A percentile compares a stretch with the other conserved stretches of the same genome.
These are phyloP conservation scores for Odocoileus virginianus DNA, from an alignment of 2,113 vertebrate genomes.

Conservation along the genomic window DNA sequence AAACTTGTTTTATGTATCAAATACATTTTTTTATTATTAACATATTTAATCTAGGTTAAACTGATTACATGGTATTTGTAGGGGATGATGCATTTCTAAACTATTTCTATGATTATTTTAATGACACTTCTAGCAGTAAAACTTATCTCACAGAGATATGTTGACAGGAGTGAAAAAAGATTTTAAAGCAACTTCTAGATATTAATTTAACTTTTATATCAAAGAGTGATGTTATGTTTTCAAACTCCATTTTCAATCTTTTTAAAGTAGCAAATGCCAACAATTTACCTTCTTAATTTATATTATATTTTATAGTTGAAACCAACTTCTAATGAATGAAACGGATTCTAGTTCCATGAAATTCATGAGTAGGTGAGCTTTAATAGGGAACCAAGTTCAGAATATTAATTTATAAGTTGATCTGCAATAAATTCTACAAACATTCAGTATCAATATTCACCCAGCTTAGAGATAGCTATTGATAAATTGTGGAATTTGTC, in stretches of 20 bases:
- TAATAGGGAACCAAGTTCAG: neutral
- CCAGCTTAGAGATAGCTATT: neutral
- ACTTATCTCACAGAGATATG: neutral
- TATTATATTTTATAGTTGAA: neutral
- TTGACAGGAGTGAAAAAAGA: neutral
- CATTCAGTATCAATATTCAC: neutral
- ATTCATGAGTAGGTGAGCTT: neutral
- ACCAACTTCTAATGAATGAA: neutral
- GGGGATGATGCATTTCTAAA: neutral
- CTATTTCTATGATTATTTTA: neutral
- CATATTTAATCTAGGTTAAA: neutral
- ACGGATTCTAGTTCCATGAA: neutral
- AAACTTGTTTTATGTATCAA: neutral
- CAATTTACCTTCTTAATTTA: neutral
- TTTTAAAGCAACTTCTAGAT: neutral
- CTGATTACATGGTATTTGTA: neutral
- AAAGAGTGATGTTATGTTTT: neutral
- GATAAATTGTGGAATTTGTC: neutral
- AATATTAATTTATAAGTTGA: neutral
- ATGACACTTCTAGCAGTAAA: neutral
- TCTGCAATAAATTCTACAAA: neutral
- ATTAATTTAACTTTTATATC: neutral
- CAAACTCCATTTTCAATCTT: neutral
- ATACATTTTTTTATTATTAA: neutral
- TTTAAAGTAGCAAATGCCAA: neutral